Percentiles rank a stretch among this genome's conserved stretches.
Conservation (phyloP, 1,140 invertebrate species). For the Caenorhabditis latens region DNA sequence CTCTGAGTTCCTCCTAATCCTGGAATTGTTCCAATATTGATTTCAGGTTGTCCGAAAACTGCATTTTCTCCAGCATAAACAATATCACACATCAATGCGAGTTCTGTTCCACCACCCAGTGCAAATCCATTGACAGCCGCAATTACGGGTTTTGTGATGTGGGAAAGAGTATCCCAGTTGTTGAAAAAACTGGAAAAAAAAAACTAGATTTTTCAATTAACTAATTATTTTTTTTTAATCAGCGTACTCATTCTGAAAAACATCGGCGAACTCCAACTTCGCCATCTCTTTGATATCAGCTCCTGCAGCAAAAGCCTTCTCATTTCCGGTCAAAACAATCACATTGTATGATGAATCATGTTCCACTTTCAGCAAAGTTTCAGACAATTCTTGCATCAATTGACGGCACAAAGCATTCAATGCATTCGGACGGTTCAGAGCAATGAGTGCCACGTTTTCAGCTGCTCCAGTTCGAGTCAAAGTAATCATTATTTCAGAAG, state of each 20-base stretch:
- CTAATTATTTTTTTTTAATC: neutral
- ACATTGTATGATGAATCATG: constrained; percentile 85
- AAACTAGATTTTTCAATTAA: too few species aligned
- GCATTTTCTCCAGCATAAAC: constrained; percentile 98
- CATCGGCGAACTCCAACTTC: constrained; percentile 83
- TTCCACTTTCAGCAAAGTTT: constrained; percentile 86
- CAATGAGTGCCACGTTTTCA: constrained; percentile 89
- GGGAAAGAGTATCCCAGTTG: constrained; percentile 86
- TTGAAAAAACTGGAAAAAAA: constrained; percentile 83
- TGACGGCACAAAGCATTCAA: constrained; percentile 92
- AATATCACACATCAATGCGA: constrained; percentile 99
- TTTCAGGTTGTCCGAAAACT: constrained; percentile 97
- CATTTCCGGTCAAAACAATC: constrained; percentile 92
- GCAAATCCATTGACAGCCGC: constrained; percentile 94
- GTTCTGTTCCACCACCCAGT: constrained; percentile 95
- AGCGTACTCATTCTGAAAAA: constrained; percentile 83
- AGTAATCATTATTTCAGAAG: constrained; percentile 71
- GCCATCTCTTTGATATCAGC: constrained; percentile 99
- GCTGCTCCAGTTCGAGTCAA: constrained; percentile 69
- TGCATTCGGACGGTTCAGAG: constrained; percentile 91
- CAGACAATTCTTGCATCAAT: constrained; percentile 87
- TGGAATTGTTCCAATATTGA: constrained; percentile 95
- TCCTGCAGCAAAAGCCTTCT: constrained; percentile 93
- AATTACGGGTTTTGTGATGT: constrained; percentile 91
- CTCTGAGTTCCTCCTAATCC: constrained; percentile 97